These are phyloP conservation scores for Fopius arisanus DNA, from an alignment of 1,140 invertebrate genomes.

Conservation along the genomic window DNA sequence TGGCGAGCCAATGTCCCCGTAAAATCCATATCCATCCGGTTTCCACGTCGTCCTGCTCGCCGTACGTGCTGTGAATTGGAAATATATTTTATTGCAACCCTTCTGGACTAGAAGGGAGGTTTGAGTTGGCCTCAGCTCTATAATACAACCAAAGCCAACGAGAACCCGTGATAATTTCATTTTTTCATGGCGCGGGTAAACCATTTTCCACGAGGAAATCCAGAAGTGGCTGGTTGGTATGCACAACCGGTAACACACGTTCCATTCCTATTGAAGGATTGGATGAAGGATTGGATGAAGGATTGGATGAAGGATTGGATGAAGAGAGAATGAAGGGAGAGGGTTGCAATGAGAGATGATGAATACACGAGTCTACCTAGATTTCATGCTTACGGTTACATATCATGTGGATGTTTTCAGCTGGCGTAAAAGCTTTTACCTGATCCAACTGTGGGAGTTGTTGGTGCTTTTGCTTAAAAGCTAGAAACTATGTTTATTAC, in stretches of 20 bases:
- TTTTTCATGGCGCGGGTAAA: constrained; percentile 50
- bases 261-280: constrained; percentile 21
- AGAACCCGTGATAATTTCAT: constrained; percentile 49
- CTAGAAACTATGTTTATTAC: constrained; percentile 20
- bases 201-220: constrained; percentile 47
- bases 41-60: constrained; percentile 35
- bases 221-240: constrained; percentile 44
- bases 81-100: constrained; percentile 58
- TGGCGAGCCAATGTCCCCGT: constrained; percentile 28
- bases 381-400: constrained; percentile 21
- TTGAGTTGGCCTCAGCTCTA: constrained; percentile 14
- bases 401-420: not conserved
- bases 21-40: constrained; percentile 43
- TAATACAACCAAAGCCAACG: constrained; percentile 15
- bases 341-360: too few relatives aligned
- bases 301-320: not conserved
- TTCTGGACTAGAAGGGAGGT: constrained; percentile 40
- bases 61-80: constrained; percentile 52
- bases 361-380: constrained; percentile 10
- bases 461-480: constrained; percentile 18
- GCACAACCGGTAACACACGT: constrained; percentile 34
- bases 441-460: not conserved
- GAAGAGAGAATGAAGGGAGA: too few relatives aligned
- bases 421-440: not conserved
- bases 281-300: not conserved